These are phyloP conservation scores for Strix aluco DNA, from an alignment of 2,113 vertebrate genomes.

Conservation along the genomic window DNA sequence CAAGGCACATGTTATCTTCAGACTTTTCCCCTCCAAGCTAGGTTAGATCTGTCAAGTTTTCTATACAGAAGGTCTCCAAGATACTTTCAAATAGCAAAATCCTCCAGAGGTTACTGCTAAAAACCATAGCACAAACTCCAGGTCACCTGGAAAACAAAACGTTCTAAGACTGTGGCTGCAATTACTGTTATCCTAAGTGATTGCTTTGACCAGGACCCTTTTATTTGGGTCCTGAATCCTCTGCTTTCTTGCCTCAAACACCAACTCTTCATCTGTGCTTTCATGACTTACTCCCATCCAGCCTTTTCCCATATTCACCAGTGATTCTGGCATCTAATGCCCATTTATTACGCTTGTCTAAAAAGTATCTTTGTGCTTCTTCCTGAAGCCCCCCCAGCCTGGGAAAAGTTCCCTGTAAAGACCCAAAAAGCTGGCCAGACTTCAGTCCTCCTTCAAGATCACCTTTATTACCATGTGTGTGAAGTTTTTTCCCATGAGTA, in stretches of 20 bases:
- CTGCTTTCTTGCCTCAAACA: not conserved
- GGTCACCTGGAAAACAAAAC: not conserved
- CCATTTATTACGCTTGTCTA: not conserved
- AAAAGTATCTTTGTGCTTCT: not conserved
- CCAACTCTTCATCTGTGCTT: not conserved
- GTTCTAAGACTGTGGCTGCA: not conserved
- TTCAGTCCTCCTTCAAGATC: not conserved
- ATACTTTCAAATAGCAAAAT: not conserved
- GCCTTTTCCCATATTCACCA: not conserved
- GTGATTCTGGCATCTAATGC: not conserved
- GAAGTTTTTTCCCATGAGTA: not conserved
- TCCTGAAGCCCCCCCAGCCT: not conserved
- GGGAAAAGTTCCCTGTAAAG: not conserved
- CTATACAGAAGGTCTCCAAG: not conserved
- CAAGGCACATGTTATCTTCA: not conserved
- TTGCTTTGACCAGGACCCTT: not conserved
- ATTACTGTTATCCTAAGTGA: not conserved
- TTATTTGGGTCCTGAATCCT: not conserved
- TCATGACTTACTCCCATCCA: not conserved
- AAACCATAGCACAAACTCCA: too few species aligned
- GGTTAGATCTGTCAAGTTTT: not conserved
- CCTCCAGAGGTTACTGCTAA: not conserved
- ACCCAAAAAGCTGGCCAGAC: not conserved
- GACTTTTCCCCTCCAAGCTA: not conserved
- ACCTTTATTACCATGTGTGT: not conserved